Conservation (phyloP, 64 coral and sea anemone species). For the Montipora foliosa region DNA sequence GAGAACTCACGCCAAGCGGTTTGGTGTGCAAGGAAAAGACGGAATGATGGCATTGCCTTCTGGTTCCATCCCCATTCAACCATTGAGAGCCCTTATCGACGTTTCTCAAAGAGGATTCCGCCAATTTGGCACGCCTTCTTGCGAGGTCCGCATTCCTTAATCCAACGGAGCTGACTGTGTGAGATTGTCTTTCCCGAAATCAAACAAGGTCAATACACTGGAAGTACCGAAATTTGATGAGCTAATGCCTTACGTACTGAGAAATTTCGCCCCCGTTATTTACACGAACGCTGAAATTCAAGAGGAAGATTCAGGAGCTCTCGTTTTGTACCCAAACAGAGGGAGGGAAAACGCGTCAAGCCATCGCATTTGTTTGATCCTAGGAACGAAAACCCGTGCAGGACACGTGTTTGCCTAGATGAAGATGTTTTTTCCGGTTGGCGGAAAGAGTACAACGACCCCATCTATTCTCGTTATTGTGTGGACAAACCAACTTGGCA, state of each 20-base stretch:
- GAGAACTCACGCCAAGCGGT: conserved; percentile 19
- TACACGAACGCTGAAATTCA: neutral
- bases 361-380: conserved; percentile 78
- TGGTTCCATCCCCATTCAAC: conserved; percentile 38
- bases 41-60: neutral
- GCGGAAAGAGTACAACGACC: neutral
- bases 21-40: conserved; percentile 48
- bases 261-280: conserved; percentile 25
- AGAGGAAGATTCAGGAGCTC: conserved; percentile 4
- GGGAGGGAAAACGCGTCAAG: conserved; percentile 9
- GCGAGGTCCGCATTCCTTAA: conserved; percentile 32
- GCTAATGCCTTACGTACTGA: conserved; percentile 60
- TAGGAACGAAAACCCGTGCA: neutral
- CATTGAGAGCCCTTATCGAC: conserved; percentile 30
- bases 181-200: conserved; percentile 56
- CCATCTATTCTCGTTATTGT: conserved; percentile 27
- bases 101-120: conserved; percentile 33
- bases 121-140: conserved; percentile 15
- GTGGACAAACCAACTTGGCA: conserved; percentile 64
- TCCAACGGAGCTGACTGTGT: conserved; percentile 10
- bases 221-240: conserved; percentile 56
- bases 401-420: conserved; percentile 43
- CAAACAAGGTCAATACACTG: neutral
- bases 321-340: conserved; percentile 23
- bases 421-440: conserved; percentile 70